Conservation (phyloP, 2,888 invertebrate species). For the Mythimna vitellina region DNA sequence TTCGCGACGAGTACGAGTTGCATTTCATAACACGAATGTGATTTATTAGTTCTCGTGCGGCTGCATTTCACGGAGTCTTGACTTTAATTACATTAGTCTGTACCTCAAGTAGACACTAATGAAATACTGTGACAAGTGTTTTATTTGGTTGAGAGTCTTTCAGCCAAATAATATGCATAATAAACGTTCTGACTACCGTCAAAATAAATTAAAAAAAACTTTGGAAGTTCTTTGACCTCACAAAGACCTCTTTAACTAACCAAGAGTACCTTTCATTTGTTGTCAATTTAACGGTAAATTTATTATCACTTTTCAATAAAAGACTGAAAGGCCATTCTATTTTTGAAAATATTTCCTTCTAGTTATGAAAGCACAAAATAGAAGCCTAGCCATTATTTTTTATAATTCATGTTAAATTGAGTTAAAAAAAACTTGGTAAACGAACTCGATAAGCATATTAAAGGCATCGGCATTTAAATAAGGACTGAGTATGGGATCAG, state of each 20-base stretch:
- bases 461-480: constrained; percentile 18
- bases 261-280: not conserved
- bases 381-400: not conserved
- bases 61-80: constrained; percentile 44
- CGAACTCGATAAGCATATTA: constrained; percentile 5
- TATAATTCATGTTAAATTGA: not conserved
- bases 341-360: not conserved
- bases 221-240: not conserved
- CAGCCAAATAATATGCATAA: no score
- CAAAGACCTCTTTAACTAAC: not conserved
- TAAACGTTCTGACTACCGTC: no score
- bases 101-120: not conserved
- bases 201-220: not conserved
- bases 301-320: no score
- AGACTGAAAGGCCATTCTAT: no score
- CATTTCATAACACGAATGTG: constrained; percentile 40
- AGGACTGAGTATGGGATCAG: constrained; percentile 1
- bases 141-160: not conserved
- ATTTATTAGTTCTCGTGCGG: constrained; percentile 32
- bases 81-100: constrained; percentile 25
- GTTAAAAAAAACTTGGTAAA: not conserved
- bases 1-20: constrained; percentile 22
- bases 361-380: not conserved
- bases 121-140: constrained; percentile 1
- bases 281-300: not conserved